phyloP scores from a whole-genome alignment of 2,113 vertebrate genomes.

The Nibea coibor region DNA sequence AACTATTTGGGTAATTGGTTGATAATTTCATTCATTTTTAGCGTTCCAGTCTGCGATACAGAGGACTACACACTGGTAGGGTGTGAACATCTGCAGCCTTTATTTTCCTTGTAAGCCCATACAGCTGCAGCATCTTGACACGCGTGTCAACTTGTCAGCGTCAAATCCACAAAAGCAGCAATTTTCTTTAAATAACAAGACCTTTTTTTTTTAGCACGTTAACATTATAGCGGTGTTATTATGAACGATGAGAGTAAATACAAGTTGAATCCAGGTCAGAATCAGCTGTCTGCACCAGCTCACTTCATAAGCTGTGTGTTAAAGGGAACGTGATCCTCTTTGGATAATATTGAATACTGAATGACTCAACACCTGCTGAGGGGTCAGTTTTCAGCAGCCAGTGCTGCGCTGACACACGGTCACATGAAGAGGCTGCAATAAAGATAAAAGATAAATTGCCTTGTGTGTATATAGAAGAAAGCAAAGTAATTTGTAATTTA shows the following conservation, averaged over 20 bases:
- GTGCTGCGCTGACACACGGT: not conserved
- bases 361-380: not conserved
- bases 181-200: too few relatives aligned
- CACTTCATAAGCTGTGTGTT: not conserved
- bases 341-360: not conserved
- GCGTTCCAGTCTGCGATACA: too few relatives aligned
- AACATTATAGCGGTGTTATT: not conserved
- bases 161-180: too few relatives aligned
- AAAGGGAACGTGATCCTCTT: not conserved
- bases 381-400: not conserved
- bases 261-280: not conserved
- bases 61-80: not conserved
- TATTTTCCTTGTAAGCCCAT: not conserved
- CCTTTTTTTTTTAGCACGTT: not conserved
- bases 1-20: too few relatives aligned
- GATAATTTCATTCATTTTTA: too few relatives aligned
- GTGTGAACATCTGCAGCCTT: not conserved
- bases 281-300: not conserved
- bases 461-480: too few relatives aligned
- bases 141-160: not conserved
- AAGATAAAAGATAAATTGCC: too few relatives aligned
- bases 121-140: not conserved
- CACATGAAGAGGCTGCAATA: not conserved
- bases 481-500: too few relatives aligned
- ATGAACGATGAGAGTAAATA: not conserved